phyloP scores from a whole-genome alignment of 2,888 invertebrate genomes.

The Acleris sparsana region DNA sequence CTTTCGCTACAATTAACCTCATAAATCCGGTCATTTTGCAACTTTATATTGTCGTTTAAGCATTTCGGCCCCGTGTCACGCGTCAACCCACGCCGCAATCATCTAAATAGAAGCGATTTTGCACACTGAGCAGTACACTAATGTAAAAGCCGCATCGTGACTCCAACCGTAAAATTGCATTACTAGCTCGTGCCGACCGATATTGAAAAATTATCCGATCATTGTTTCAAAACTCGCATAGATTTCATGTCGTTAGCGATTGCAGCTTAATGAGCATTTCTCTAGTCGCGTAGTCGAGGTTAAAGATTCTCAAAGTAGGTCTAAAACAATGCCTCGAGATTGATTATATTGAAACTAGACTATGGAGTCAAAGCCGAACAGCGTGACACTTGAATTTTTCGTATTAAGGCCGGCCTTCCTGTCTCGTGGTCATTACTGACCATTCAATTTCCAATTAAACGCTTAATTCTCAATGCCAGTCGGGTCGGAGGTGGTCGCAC shows the following conservation, averaged over 20 bases:
- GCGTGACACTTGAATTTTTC: slow-evolving; percentile 64
- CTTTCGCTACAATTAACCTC: slow-evolving; percentile 50
- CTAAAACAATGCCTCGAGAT: slow-evolving; percentile 45
- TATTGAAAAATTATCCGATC: slow-evolving; percentile 61
- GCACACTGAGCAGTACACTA: slow-evolving; percentile 40
- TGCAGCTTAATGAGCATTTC: slow-evolving; percentile 56
- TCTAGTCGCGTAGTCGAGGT: slow-evolving; percentile 44
- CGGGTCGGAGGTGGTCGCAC: slow-evolving; percentile 72
- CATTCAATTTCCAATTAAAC: slow-evolving; percentile 82
- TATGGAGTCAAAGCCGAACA: slow-evolving; percentile 46
- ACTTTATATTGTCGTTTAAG: slow-evolving; percentile 37
- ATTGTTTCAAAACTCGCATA: slow-evolving; percentile 60
- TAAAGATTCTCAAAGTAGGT: slow-evolving; percentile 41
- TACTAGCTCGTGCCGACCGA: slow-evolving; percentile 61
- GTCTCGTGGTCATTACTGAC: slow-evolving; percentile 71
- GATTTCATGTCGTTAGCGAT: slow-evolving; percentile 57
- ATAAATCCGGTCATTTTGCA: slow-evolving; percentile 41
- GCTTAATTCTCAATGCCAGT: slow-evolving; percentile 81
- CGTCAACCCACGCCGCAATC: slow-evolving; percentile 41
- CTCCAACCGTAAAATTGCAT: slow-evolving; percentile 55
- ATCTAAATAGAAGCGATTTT: slow-evolving; percentile 44
- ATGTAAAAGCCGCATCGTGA: slow-evolving; percentile 49
- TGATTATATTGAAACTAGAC: slow-evolving; percentile 49
- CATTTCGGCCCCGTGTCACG: slow-evolving; percentile 44
- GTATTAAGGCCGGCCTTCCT: slow-evolving; percentile 75